A percentile compares a stretch with the other conserved stretches of the same genome.
Evolutionary conservation across 2,888 invertebrate genomes (phyloP).

Genomic region (Amblyjoppa proteus): DNA sequence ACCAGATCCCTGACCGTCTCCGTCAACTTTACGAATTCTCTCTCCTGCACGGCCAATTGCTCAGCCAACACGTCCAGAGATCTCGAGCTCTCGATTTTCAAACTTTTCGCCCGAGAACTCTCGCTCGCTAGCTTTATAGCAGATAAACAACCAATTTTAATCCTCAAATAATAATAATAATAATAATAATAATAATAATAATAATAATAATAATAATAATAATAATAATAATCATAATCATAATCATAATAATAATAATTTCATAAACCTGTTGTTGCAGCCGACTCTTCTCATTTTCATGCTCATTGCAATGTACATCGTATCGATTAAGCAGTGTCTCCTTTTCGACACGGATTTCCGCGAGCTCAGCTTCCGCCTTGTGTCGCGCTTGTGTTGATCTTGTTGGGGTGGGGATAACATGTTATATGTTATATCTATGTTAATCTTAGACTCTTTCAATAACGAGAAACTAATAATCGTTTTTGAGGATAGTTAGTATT

Average conservation of each 20-base stretch:
- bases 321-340: conserved; percentile 71
- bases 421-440: neutral
- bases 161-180: neutral
- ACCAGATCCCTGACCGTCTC: conserved; percentile 74
- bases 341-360: conserved; percentile 70
- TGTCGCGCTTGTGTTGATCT: conserved; percentile 73
- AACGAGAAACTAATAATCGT: neutral
- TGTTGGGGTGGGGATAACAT: neutral
- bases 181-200: neutral
- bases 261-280: conserved; percentile 67
- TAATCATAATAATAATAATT: neutral
- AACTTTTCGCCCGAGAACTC: conserved; percentile 37
- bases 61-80: conserved; percentile 73
- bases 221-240: neutral
- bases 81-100: conserved; percentile 69
- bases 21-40: conserved; percentile 75
- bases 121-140: conserved; percentile 39
- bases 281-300: conserved; percentile 69
- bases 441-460: neutral
- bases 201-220: neutral
- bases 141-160: neutral
- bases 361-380: conserved; percentile 70
- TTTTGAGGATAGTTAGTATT: neutral
- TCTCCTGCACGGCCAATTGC: conserved; percentile 75
- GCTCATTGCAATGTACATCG: conserved; percentile 61